These are phyloP conservation scores for Cyprinella venusta DNA, from an alignment of 2,797 vertebrate genomes.

Conservation along the genomic window DNA sequence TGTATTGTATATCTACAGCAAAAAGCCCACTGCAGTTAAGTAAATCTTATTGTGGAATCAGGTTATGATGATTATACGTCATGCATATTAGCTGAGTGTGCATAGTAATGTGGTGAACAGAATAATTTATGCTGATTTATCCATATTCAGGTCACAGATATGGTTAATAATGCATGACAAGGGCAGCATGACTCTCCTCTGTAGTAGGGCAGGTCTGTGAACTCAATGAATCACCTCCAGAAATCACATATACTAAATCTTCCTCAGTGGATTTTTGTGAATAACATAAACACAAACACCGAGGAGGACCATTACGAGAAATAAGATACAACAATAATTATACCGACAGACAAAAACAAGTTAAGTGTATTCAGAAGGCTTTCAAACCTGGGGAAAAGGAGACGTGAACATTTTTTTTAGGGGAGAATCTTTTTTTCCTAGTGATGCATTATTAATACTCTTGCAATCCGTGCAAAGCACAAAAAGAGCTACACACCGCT, in stretches of 20 bases:
- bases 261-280: not conserved
- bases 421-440: not conserved
- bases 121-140: conserved; percentile 50
- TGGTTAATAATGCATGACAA: conserved; percentile 54
- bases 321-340: not conserved
- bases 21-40: conserved; percentile 12
- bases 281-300: conserved; percentile 4
- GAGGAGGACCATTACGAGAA: conserved; percentile 47
- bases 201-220: conserved; percentile 33
- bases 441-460: conserved; percentile 48
- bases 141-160: conserved; percentile 45
- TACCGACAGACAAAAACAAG: not conserved
- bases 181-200: conserved; percentile 17
- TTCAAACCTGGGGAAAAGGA: not conserved
- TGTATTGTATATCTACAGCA: not conserved
- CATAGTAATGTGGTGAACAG: conserved; percentile 40
- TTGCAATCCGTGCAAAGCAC: conserved; percentile 26
- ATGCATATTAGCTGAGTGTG: conserved; percentile 36
- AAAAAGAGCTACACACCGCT: conserved; percentile 25
- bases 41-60: conserved; percentile 5
- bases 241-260: not conserved
- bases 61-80: conserved; percentile 26
- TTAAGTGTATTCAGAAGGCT: not conserved
- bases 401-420: not conserved
- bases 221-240: not conserved